Base-by-base conservation (phyloP, 2,888 invertebrate species). In the Folsomia candida region DNA sequence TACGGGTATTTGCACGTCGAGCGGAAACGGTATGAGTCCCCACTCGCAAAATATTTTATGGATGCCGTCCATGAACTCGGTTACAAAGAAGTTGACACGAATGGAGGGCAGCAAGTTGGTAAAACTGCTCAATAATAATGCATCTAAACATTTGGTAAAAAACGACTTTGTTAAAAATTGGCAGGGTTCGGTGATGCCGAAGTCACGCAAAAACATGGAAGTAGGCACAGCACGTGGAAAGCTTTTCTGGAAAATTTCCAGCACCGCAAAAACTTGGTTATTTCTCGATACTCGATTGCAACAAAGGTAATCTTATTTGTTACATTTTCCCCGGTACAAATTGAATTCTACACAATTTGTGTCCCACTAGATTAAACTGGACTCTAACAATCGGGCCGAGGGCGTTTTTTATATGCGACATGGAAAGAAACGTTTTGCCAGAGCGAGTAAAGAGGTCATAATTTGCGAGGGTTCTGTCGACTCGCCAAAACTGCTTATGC, bases 391-490 rank as follows among this genome's bases (percentile, higher is more conserved):
- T 82, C 84, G 90, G 18, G 91, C 93, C 0, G 91, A 89, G 81
- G 94, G 94, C 0, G 89, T 94, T 0, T 92, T 93, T 81, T 93
- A 93, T 81, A 84, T 91, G 1, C 86, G 91, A 58, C 89, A 91
- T 67, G 89, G 89, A 65, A 88, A 89, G 83, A 81, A 90, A 0
- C 88, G 90, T 79, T 87, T 91, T 65, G 88, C 93, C 1, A 85
- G 90, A 73, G 93, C 93, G 0, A 87, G 87, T 47, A 94, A 91
- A 82, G 95, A 95, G 83, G 91, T 98, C 0, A 91, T 98, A 60
- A 81, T 98, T 1, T 92, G 93, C 1, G 94, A 47, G 6, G 64
- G 64, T 6, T 88, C 97, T 0, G 87, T 99, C 0, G 97, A 96
- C 82, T 92, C 96, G 0, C 94, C 98, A 0, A 97, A 99, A 60